Evolutionary conservation across 2,113 vertebrate species (phyloP), one percentile per base, ranked within the genome.

Genomic region (Athene noctua): DNA sequence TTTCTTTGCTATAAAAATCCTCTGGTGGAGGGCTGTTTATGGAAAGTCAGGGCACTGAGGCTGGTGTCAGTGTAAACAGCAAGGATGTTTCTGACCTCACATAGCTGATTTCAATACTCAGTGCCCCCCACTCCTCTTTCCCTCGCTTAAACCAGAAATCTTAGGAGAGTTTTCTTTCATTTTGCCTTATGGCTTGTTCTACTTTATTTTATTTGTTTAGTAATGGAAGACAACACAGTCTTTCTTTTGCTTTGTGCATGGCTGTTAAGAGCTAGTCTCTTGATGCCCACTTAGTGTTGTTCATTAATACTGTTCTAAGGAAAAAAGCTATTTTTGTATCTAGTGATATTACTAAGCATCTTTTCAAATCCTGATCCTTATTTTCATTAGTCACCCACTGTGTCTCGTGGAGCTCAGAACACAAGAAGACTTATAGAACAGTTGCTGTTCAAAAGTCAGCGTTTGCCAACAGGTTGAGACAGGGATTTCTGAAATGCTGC

Each of bases 381-480:
- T 77, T 94, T 92, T 95, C 54, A 34, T 85, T 90, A 84, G 70
- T 88, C 78, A 79, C 62, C 25, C 9, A 13, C 66, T 51, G 36
- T 63, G 52, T 36, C 8, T 94, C 25, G 36, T 46, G 18, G 38
- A 82, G 46, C 54, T 72, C 46, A n/a, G 62, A 77, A 73, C 13
- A 77, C 72, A 90, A 77, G 32, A 42, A 52, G 74, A 91, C n/a
- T 79, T 82, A 57, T 5, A 70, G 30, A 46, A 11, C 15, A 90
- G 70, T 17, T 92, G 44, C 52, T 86, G n/a, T 62, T 75, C 36
- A 30, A 80, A 92, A 95, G 70, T 96, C 74, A 90, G 46, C 2
- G 1, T 86, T 94, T 94, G 38, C 74, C 95, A 97, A 96, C 94
- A 97, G 91, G 96, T 96, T 96, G 71, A 95, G 46, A 30, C n/a